Conservation (phyloP, 92 coral and sea anemone genomes). For the Actinostola sp. region DNA sequence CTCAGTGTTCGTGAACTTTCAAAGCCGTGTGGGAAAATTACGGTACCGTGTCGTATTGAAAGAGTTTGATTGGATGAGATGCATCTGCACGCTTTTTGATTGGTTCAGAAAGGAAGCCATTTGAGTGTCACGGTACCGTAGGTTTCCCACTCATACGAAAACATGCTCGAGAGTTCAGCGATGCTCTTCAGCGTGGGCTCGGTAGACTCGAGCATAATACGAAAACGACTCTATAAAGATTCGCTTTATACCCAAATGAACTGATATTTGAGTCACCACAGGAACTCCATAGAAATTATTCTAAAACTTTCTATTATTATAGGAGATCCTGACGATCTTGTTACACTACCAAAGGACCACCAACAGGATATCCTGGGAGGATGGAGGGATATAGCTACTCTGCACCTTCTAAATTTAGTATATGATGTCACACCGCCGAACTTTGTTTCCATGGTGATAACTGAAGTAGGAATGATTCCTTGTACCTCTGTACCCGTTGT, state of each 20-base stretch:
- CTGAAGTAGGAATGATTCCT: constrained; percentile 99
- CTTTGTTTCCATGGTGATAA: constrained; percentile 96
- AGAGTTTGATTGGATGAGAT: too few relatives aligned
- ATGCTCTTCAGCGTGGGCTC: too few relatives aligned
- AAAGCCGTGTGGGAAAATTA: too few relatives aligned
- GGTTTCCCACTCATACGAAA: too few relatives aligned
- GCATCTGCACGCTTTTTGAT: too few relatives aligned
- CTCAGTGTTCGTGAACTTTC: constrained; percentile 95
- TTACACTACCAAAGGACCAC: constrained; percentile 71
- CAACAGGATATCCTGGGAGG: constrained; percentile 70
- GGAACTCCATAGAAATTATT: not conserved
- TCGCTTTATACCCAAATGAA: too few relatives aligned
- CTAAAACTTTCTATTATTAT: not conserved
- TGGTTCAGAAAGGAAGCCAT: too few relatives aligned
- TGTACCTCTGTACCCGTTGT: constrained; percentile 99
- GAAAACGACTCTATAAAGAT: too few relatives aligned
- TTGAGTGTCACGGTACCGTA: too few relatives aligned
- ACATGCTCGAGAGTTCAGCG: too few relatives aligned
- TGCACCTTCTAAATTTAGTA: constrained; percentile 83
- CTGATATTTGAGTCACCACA: not conserved
- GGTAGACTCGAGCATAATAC: too few relatives aligned
- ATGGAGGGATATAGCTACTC: constrained; percentile 87
- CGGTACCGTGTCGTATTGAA: too few relatives aligned
- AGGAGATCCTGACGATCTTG: constrained; percentile 98
- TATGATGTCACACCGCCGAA: constrained; percentile 98